Evolutionary conservation across 1,140 invertebrate species (phyloP), one percentile per base, ranked within the genome.

Genomic region (Elymnias hypermnestra): DNA sequence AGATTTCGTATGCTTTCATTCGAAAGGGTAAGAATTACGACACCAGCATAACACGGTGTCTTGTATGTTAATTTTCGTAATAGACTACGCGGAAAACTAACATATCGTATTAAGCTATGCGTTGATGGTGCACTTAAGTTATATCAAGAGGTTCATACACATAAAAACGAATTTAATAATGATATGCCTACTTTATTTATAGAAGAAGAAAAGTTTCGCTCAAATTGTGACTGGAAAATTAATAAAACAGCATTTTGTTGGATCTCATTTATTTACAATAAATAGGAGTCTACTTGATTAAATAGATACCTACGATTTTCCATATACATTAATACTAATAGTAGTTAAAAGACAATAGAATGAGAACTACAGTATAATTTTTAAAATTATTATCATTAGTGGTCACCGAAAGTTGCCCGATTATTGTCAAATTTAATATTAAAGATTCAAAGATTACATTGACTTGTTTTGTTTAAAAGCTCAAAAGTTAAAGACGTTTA

Each of bases 181-280:
- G n/a, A n/a, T n/a, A n/a, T n/a, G n/a, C n/a, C n/a, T n/a, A n/a
- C n/a, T n/a, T n/a, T n/a, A n/a, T n/a, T n/a, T n/a, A n/a, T n/a
- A n/a, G n/a, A n/a, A n/a, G n/a, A n/a, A n/a, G n/a, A n/a, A n/a
- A n/a, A n/a, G n/a, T n/a, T n/a, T n/a, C n/a, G n/a, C n/a, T n/a
- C n/a, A n/a, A n/a, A n/a, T n/a, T n/a, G n/a, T n/a, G n/a, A n/a
- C n/a, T n/a, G n/a, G n/a, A n/a, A n/a, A 52, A 72, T 58, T 57
- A 51, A 71, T 67, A 73, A 46, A 57, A 60, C n/a, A 35, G 29
- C 33, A 18, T 60, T 38, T 43, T 72, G 54, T 47, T 58, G 64
- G 49, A 54, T 44, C 49, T 53, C 23, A 50, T 77, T 74, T 77
- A 77, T 75, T 74, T 75, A 70, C 65, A 78, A 57, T 70, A 68